These are phyloP conservation scores for Gnathonemus echidnorhynchus DNA, from an alignment of 2,113 vertebrate genomes.

Conservation along the genomic window DNA sequence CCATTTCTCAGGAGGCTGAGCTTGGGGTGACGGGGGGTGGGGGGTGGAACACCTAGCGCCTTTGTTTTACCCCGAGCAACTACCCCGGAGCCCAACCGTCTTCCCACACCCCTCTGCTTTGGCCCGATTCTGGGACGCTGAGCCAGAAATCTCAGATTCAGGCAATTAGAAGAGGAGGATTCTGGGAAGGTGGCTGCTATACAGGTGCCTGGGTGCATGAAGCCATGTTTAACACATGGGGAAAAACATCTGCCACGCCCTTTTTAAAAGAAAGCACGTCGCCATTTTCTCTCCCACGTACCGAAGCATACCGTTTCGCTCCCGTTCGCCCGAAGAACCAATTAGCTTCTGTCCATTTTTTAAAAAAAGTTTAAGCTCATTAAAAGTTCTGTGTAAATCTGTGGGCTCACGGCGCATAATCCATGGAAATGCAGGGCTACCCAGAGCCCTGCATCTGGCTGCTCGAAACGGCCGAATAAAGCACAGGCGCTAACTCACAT, in stretches of 20 bases:
- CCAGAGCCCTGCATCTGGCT: neutral
- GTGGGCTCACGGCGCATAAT: neutral
- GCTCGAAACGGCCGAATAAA: neutral
- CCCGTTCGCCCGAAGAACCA: neutral
- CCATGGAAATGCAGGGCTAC: neutral
- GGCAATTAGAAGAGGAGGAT: neutral
- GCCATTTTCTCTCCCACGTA: neutral
- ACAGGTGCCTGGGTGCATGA: neutral
- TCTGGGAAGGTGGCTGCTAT: neutral
- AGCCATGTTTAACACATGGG: neutral
- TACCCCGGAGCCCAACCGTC: neutral
- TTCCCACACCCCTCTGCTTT: neutral
- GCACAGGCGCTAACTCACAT: neutral
- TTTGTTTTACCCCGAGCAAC: neutral
- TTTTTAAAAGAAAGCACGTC: neutral
- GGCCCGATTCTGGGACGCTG: neutral
- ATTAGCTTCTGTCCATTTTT: neutral
- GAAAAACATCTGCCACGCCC: neutral
- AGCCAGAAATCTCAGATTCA: neutral
- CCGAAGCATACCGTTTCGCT: too few species aligned
- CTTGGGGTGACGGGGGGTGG: neutral
- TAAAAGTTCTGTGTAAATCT: neutral
- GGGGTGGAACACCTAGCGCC: neutral
- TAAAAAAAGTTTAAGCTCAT: neutral
- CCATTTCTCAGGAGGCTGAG: neutral